phyloP scores from a whole-genome alignment of 2,888 invertebrate species.

The Eretmocerus hayati region DNA sequence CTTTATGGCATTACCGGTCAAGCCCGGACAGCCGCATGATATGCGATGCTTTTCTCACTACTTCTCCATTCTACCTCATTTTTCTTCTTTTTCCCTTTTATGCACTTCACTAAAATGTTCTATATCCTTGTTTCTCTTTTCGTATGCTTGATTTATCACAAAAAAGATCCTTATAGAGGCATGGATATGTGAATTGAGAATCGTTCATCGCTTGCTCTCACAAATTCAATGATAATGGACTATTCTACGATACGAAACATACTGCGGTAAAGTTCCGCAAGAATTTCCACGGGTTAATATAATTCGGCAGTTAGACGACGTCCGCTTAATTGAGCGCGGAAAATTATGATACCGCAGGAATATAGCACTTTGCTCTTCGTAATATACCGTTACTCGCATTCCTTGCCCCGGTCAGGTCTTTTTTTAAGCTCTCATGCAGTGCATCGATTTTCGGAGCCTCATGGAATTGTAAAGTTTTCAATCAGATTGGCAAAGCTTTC shows the following conservation, averaged over 20 bases:
- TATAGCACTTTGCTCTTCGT: too few relatives aligned
- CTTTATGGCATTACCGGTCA: background rate
- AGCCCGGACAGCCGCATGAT: slow-evolving; percentile 2
- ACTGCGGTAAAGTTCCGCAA: slow-evolving; percentile 12
- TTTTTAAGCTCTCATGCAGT: too few relatives aligned
- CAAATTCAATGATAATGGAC: slow-evolving; percentile 15
- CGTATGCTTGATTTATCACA: background rate
- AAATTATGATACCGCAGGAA: too few relatives aligned
- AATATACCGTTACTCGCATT: too few relatives aligned
- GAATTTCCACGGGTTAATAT: slow-evolving; percentile 10
- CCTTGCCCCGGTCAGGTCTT: too few relatives aligned
- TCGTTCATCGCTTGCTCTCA: background rate
- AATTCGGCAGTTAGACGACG: too few relatives aligned
- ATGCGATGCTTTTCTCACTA: background rate
- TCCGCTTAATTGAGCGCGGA: too few relatives aligned
- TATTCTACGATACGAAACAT: slow-evolving; percentile 1
- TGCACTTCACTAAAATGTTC: background rate
- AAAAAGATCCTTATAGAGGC: background rate
- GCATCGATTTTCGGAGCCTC: too few relatives aligned
- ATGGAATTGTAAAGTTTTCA: too few relatives aligned
- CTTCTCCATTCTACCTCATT: background rate
- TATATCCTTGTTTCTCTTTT: background rate
- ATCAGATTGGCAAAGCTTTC: too few relatives aligned
- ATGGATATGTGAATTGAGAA: background rate
- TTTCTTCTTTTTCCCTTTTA: background rate